Percentiles rank a stretch among this genome's conserved stretches.
Evolutionary conservation across 2,113 vertebrate species (phyloP).

Genomic region (Casuarius casuarius): DNA sequence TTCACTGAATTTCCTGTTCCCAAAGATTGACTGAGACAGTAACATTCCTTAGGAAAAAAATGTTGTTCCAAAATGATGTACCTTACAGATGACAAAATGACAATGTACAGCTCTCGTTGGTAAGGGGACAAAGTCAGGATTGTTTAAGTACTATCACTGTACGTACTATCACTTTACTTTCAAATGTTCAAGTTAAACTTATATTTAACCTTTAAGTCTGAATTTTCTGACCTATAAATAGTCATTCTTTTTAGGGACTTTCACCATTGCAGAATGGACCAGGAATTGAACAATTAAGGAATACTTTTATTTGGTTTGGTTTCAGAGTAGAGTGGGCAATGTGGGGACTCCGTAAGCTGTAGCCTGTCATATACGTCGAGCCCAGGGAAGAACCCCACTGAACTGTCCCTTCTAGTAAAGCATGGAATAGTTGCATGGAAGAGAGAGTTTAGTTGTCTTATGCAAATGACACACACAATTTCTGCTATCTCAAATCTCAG

Average conservation of each 20-base stretch:
- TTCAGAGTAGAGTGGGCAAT: background rate
- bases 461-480: fast-evolving
- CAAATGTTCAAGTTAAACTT: background rate
- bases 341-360: background rate
- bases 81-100: background rate
- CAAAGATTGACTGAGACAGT: background rate
- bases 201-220: background rate
- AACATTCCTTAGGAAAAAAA: background rate
- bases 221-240: background rate
- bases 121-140: background rate
- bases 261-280: background rate
- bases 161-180: background rate
- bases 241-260: background rate
- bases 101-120: background rate
- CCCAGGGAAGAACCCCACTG: background rate
- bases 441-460: background rate
- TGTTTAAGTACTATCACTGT: background rate
- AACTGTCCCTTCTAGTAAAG: background rate
- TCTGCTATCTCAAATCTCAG: background rate
- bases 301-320: background rate
- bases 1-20: background rate
- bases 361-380: fast-evolving
- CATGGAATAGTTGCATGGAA: background rate
- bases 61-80: background rate
- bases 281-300: background rate